These are phyloP conservation scores for Limnodromus scolopaceus DNA, from an alignment of 2,797 vertebrate genomes.

Conservation along the genomic window DNA sequence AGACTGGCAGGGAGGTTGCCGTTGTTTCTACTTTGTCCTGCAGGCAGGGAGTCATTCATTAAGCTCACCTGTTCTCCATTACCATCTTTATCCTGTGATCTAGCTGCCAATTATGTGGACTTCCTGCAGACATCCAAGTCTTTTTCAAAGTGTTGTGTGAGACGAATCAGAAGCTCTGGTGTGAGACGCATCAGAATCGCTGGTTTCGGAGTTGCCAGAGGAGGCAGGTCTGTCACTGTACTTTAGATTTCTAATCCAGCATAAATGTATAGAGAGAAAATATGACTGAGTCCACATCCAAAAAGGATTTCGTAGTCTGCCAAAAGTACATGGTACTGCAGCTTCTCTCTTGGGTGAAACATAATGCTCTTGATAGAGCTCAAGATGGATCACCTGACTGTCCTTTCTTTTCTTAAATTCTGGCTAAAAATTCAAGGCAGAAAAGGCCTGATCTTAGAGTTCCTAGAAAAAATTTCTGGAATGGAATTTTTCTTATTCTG, in stretches of 20 bases:
- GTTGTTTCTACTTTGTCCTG: not conserved
- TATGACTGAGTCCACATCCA: not conserved
- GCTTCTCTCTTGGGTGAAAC: not conserved
- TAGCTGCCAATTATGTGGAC: not conserved
- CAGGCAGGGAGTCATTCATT: not conserved
- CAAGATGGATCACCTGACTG: not conserved
- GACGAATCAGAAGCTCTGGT: not conserved
- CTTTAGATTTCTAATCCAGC: not conserved
- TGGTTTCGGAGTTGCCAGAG: not conserved
- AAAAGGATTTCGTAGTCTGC: not conserved
- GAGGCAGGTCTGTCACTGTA: not conserved
- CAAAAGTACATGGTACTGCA: not conserved
- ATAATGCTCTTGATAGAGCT: not conserved
- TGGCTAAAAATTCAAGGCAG: not conserved
- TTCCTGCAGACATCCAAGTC: not conserved
- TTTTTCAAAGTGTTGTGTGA: not conserved
- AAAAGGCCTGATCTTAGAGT: not conserved
- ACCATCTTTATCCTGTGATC: not conserved
- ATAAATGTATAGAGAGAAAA: not conserved
- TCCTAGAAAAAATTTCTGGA: not conserved
- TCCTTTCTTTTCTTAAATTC: not conserved
- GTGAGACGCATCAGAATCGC: not conserved
- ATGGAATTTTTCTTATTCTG: not conserved
- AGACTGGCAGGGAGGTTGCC: not conserved
- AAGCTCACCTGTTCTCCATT: not conserved